Base-by-base conservation (phyloP, 2,888 invertebrate species). In the Parelbella ahira region DNA sequence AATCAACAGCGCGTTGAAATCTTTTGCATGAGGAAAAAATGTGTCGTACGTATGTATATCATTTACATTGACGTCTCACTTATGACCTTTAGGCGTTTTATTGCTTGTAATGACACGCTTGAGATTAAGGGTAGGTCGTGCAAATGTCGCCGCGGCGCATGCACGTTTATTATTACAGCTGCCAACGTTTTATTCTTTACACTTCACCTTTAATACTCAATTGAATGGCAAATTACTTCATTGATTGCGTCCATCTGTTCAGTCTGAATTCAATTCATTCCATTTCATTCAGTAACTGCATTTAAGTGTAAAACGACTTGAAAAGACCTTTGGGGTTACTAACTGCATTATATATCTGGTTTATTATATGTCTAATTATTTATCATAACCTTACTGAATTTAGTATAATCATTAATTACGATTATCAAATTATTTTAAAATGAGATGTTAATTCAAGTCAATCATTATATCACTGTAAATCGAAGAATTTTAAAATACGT, bases 151-250 rank as follows among this genome's bases (percentile, higher is more conserved):
- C 15, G 41, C 33, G 41, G 25, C 19, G 24, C 20, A 23, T 10
- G 32, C 19, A 39, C n/a, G 24, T 41, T 27, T 41, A 41, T 41
- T 41, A 41, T 41, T 41, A 41, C 27, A 33, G 27, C 20, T 27
- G 39, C 32, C 25, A 32, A 33, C 20, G 25, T 25, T 15, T 20
- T n/a, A n/a, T n/a, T n/a, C n/a, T 41, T 32, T 12, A 9, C 25
- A 30, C 12, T 10, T 25, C n/a, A 33, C 32, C 39, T 41, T 41
- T 32, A n/a, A 24, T 11, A 32, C 18, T 19, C 32, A 19, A 32
- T 39, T 6, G 12, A 25, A 18, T 32, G 32, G 25, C 25, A 39
- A 18, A 38, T 38, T 25, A 37, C 19, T 13, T 2, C 12, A 8
- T 3, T 30, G 18, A 29, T 29, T 15, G 29, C 18, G 23, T 15